Conservation (phyloP, 2,888 invertebrate genomes). For the Aethes cnicana region DNA sequence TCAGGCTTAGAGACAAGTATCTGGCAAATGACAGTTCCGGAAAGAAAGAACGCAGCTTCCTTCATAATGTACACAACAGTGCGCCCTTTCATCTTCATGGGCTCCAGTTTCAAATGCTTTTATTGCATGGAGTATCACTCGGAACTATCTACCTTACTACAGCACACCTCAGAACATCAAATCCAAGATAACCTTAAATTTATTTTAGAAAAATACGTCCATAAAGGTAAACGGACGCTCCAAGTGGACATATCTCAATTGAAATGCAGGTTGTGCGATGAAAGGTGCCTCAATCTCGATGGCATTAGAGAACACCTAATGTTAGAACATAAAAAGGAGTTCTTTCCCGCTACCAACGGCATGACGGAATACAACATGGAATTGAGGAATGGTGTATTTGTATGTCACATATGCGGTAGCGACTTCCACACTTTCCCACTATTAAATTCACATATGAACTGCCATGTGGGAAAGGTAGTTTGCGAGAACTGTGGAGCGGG, state of each 20-base stretch:
- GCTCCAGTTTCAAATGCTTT: slow-evolving; percentile 59
- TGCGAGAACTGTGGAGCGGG: slow-evolving; percentile 60
- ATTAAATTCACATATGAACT: slow-evolving; percentile 55
- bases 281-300: slow-evolving; percentile 40
- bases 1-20: slow-evolving; percentile 44
- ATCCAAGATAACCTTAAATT: slow-evolving; percentile 34
- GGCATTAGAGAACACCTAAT: slow-evolving; percentile 47
- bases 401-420: slow-evolving; percentile 52
- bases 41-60: slow-evolving; percentile 54
- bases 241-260: slow-evolving; percentile 57
- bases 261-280: slow-evolving; percentile 49
- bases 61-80: slow-evolving; percentile 56
- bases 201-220: slow-evolving; percentile 47
- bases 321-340: slow-evolving; percentile 42
- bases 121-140: slow-evolving; percentile 52
- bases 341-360: slow-evolving; percentile 49
- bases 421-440: slow-evolving; percentile 48
- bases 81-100: slow-evolving; percentile 58
- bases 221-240: slow-evolving; percentile 49
- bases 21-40: slow-evolving; percentile 58
- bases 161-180: slow-evolving; percentile 49
- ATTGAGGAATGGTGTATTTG: slow-evolving; percentile 41
- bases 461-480: slow-evolving; percentile 56
- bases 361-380: slow-evolving; percentile 58
- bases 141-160: slow-evolving; percentile 43